Evolutionary conservation across 2,113 vertebrate genomes (phyloP).

Genomic region (Rostratula benghalensis): DNA sequence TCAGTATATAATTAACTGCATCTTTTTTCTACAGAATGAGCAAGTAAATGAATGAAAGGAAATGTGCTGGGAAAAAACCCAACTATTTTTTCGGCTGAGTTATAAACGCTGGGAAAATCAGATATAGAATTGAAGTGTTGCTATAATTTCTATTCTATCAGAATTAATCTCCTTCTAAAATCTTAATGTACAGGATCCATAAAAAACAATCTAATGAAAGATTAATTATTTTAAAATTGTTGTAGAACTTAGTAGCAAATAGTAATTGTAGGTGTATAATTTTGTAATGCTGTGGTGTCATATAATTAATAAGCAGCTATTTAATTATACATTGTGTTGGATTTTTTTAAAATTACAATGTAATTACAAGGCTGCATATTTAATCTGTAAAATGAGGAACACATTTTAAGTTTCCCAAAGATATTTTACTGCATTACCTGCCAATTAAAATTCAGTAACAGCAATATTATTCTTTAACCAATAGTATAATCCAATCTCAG

Average conservation of each 20-base stretch:
- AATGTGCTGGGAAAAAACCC: not conserved
- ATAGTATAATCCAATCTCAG: not conserved
- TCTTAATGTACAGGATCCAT: not conserved
- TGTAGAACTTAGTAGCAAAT: not conserved
- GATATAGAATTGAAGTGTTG: not conserved
- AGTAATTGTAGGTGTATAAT: not conserved
- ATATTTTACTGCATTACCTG: not conserved
- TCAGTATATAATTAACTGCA: conserved; percentile 32
- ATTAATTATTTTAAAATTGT: not conserved
- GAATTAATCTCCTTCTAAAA: conserved; percentile 13
- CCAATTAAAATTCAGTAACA: not conserved
- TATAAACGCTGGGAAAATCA: conserved; percentile 41
- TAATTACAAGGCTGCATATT: not conserved
- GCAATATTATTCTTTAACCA: not conserved
- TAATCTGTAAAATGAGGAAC: not conserved
- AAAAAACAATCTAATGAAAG: not conserved
- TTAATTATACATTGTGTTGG: not conserved
- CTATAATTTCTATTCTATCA: conserved; percentile 10
- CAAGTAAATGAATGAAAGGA: not conserved
- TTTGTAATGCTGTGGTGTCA: not conserved
- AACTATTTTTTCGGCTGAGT: not conserved
- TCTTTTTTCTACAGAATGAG: not conserved
- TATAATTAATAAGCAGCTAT: not conserved
- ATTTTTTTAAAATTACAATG: not conserved
- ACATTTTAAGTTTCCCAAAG: not conserved